Base-by-base conservation (phyloP, 1,140 invertebrate genomes). In the Linepithema humile region DNA sequence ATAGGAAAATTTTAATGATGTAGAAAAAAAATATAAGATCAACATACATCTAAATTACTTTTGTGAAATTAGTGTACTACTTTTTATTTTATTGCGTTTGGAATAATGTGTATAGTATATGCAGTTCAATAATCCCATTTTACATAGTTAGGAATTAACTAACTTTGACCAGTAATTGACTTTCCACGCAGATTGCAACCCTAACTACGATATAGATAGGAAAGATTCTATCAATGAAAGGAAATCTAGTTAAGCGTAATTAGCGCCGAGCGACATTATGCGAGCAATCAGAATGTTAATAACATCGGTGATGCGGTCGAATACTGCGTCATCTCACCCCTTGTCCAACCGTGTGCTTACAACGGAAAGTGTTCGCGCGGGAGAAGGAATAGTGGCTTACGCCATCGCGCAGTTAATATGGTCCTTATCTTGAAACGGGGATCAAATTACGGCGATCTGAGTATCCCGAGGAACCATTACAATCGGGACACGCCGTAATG, bases 381-480 rank as follows among this genome's bases (percentile, higher is more conserved):
- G 15, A 17, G 32, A 59, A 60, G 43, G 75, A 29, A 57, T 50
- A 45, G 20, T 20, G 60, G 45, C 60, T 53, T 67, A 67, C 60
- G 45, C 60, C 60, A 35, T 53, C 57, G 60, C 45, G 45, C 74
- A 65, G 74, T 78, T 78, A 78, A 78, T 78, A 78, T 15, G 60
- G 32, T 65, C 48, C 74, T 78, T 78, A 78, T 78, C 74, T 78
- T 53, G 55, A 53, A 78, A 78, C 74, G 60, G 35, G 64, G 60
- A 78, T 78, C 45, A 78, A 78, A 78, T 78, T 78, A 78, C 74
- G 60, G 10, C 74, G 60, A 78, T 78, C 60, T 64, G 73, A 75
- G 73, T 75, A n/a, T 75, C 29, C 73, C 35, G 35, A 40, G 43
- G 45, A 78, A 23, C 74, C 62, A 78, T 78, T 78, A 78, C 74